A percentile compares a stretch with the other conserved stretches of the same genome.
These are phyloP conservation scores for Otocyon megalotis DNA, from an alignment of 2,113 vertebrate genomes.

Conservation along the genomic window DNA sequence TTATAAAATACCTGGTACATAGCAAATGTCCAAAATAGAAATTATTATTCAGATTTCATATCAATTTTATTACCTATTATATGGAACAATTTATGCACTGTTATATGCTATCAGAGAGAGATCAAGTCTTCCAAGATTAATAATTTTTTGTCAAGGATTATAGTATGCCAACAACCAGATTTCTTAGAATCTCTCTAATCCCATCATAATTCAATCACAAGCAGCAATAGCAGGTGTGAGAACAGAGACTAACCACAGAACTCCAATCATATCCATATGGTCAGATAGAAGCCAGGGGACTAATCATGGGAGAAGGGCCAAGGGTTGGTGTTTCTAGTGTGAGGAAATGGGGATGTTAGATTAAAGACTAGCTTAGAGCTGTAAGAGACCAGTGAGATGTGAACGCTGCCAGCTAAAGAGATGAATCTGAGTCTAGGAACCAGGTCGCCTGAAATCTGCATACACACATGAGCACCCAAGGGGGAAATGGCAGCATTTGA, in stretches of 20 bases:
- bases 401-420: neutral
- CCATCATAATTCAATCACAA: neutral
- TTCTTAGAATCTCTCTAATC: neutral
- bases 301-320: neutral
- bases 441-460: neutral
- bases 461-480: too few species aligned
- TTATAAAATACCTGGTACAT: neutral
- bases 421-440: neutral
- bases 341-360: neutral
- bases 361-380: neutral
- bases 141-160: neutral
- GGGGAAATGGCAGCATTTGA: neutral
- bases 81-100: neutral
- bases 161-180: neutral
- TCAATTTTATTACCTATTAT: neutral
- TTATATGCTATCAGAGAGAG: neutral
- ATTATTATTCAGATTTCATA: conserved; percentile 18
- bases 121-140: neutral
- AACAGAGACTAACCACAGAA: neutral
- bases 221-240: neutral
- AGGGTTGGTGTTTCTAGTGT: neutral
- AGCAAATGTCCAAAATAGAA: neutral
- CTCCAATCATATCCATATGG: neutral
- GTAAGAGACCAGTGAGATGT: neutral
- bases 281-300: neutral